These are phyloP conservation scores for Hypolimnas misippus DNA, from an alignment of 2,888 invertebrate genomes.

Conservation along the genomic window DNA sequence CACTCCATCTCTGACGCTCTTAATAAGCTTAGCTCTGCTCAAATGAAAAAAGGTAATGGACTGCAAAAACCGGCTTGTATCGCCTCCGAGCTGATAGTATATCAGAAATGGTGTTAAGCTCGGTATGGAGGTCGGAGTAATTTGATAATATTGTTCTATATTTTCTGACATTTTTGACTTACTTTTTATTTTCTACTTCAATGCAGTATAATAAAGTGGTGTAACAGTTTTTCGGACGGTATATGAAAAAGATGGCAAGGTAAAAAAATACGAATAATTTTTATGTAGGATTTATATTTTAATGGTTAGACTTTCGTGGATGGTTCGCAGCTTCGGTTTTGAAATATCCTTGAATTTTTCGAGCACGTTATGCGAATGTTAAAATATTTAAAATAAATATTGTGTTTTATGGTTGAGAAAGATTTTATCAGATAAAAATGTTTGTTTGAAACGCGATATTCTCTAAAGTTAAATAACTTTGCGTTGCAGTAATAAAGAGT, in stretches of 20 bases:
- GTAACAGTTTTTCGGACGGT: not conserved
- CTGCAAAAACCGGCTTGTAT: constrained; percentile 57
- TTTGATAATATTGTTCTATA: constrained; percentile 8
- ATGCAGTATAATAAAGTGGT: constrained; percentile 1
- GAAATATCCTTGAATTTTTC: not conserved
- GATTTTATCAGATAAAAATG: too few species aligned
- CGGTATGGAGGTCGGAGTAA: not conserved
- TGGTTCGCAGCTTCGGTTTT: not conserved
- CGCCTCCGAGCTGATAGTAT: constrained; percentile 28
- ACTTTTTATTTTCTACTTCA: constrained; percentile 8
- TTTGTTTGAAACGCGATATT: too few species aligned
- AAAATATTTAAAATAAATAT: too few species aligned
- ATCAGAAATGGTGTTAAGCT: constrained; percentile 12
- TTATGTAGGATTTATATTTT: not conserved
- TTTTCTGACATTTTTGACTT: constrained; percentile 5
- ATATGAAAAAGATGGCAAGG: not conserved
- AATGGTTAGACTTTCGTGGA: not conserved
- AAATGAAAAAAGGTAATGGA: constrained; percentile 72
- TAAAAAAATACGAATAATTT: not conserved
- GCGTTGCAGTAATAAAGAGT: too few species aligned
- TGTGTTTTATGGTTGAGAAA: too few species aligned
- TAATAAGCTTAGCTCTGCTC: constrained; percentile 71
- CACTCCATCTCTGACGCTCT: constrained; percentile 58
- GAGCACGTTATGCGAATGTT: too few species aligned
- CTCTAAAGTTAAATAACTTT: too few species aligned